A percentile compares a stretch with the other conserved stretches of the same genome.
phyloP scores from a whole-genome alignment of 92 coral and sea anemone species.

The Ricordea florida region DNA sequence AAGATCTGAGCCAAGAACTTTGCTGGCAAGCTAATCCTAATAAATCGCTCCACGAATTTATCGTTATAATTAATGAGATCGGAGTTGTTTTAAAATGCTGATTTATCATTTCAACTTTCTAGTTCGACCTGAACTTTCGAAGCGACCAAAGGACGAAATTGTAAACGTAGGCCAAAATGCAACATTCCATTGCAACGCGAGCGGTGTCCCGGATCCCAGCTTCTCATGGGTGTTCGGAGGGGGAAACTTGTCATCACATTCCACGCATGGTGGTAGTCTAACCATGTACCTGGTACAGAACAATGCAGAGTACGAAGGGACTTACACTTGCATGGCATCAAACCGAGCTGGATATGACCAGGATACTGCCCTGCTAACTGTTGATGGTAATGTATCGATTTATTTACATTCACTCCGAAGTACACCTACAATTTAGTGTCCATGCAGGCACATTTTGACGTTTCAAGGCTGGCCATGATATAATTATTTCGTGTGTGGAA shows the following conservation, averaged over 20 bases:
- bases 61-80: background rate
- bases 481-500: too few species aligned
- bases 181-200: slow-evolving; percentile 45
- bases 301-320: slow-evolving; percentile 30
- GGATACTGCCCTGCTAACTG: slow-evolving; percentile 19
- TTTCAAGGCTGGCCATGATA: too few species aligned
- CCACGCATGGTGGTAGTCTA: background rate
- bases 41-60: background rate
- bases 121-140: slow-evolving; percentile 56
- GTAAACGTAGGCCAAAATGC: slow-evolving; percentile 2
- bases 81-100: background rate
- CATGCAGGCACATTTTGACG: background rate
- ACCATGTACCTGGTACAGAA: slow-evolving; percentile 11
- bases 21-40: background rate
- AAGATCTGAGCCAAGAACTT: too few species aligned
- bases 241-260: slow-evolving; percentile 14
- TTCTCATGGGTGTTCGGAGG: slow-evolving; percentile 28
- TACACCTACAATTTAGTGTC: background rate
- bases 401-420: background rate
- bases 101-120: background rate
- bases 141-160: background rate
- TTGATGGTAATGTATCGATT: slow-evolving; percentile 26
- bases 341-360: slow-evolving; percentile 37
- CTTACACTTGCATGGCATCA: slow-evolving; percentile 45
- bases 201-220: slow-evolving; percentile 37